Conservation (phyloP, 2,113 vertebrate species). For the Donacobius atricapilla region DNA sequence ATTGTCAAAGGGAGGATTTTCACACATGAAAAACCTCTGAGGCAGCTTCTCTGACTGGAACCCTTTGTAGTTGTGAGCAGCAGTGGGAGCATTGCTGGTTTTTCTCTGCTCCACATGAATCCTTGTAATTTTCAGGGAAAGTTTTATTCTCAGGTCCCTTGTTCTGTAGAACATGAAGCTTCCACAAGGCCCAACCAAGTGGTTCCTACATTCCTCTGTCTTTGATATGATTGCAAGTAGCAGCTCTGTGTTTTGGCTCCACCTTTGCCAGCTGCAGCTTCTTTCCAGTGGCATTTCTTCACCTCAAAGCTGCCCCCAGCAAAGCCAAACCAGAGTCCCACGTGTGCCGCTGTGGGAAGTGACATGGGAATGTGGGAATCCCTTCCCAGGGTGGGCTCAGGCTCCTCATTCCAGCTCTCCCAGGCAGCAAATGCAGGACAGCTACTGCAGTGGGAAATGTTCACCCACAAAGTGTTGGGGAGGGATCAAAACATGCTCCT, state of each 20-base stretch:
- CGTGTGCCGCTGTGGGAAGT: background rate
- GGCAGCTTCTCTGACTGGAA: background rate
- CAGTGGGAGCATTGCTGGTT: rapidly evolving
- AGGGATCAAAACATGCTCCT: background rate
- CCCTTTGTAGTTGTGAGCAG: background rate
- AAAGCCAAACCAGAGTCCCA: background rate
- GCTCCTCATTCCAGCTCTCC: background rate
- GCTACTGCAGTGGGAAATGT: background rate
- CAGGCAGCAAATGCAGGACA: background rate
- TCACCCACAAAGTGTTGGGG: background rate
- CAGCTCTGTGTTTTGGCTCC: background rate
- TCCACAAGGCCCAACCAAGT: background rate
- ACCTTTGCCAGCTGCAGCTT: background rate
- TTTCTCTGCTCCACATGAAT: background rate
- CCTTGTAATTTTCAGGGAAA: background rate
- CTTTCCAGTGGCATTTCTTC: background rate
- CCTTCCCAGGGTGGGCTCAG: background rate
- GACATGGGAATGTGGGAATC: background rate
- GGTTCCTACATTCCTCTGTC: rapidly evolving
- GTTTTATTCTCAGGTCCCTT: background rate
- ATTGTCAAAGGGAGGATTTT: background rate
- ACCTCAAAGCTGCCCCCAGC: background rate
- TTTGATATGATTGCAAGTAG: background rate
- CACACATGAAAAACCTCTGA: background rate
- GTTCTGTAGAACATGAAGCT: background rate